A percentile compares a stretch with the other conserved stretches of the same genome.
Conservation (phyloP, 2,113 vertebrate species). For the Ceyx melanurus region DNA sequence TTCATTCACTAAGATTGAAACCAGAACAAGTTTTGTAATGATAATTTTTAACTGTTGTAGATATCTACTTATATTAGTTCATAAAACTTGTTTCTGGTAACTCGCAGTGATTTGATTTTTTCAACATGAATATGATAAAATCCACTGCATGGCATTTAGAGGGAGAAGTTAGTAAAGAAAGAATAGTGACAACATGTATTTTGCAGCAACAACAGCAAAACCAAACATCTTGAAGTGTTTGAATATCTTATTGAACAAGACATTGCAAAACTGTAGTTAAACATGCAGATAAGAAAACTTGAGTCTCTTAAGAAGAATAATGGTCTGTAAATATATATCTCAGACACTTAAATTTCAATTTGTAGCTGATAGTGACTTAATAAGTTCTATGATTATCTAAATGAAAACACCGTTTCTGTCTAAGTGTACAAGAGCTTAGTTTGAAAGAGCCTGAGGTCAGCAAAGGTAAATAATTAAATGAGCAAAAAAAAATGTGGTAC, state of each 20-base stretch:
- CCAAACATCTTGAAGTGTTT: background rate
- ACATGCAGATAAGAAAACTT: background rate
- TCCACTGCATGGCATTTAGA: background rate
- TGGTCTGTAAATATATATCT: background rate
- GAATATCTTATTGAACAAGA: background rate
- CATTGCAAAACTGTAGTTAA: background rate
- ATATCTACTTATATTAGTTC: constrained; percentile 44
- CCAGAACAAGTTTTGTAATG: constrained; percentile 50
- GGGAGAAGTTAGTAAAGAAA: constrained; percentile 30
- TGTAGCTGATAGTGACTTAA: background rate
- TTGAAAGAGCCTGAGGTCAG: background rate
- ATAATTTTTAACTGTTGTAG: constrained; percentile 63
- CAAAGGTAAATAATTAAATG: constrained; percentile 17
- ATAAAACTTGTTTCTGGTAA: constrained; percentile 29
- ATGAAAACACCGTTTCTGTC: background rate
- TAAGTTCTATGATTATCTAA: background rate
- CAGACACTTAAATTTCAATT: constrained; percentile 4
- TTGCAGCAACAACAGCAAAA: background rate
- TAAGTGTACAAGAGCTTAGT: background rate
- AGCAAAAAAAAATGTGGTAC: background rate
- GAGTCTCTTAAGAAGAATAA: background rate
- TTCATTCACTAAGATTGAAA: constrained; percentile 23
- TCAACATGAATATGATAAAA: constrained; percentile 35
- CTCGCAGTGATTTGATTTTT: constrained; percentile 24
- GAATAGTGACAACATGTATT: constrained; percentile 1